Evolutionary conservation across 2,797 vertebrate genomes (phyloP).

Genomic region (Malacoraja senta): DNA sequence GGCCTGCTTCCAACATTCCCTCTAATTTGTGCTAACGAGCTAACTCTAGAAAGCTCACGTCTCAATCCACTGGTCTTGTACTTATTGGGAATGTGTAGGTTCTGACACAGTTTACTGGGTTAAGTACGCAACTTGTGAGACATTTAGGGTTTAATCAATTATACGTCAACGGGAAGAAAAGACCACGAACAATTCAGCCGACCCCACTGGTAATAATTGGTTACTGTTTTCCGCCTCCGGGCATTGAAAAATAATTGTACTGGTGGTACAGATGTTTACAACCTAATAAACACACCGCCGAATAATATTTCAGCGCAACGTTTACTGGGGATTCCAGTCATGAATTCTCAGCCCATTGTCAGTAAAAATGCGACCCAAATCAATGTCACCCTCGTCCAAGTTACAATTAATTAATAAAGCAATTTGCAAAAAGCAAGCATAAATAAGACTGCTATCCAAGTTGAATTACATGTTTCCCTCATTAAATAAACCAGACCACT

Average conservation of each 20-base stretch:
- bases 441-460: background rate
- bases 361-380: background rate
- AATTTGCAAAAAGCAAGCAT: slow-evolving; percentile 6
- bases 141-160: background rate
- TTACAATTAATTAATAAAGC: background rate
- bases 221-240: background rate
- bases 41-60: background rate
- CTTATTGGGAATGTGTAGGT: background rate
- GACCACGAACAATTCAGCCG: too few species aligned
- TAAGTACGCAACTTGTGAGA: background rate
- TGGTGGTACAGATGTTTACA: background rate
- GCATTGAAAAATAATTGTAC: background rate
- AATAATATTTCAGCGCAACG: background rate
- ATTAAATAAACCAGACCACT: background rate
- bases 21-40: background rate
- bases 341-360: background rate
- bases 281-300: background rate
- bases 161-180: background rate
- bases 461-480: background rate
- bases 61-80: background rate
- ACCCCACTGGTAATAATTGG: background rate
- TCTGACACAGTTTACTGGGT: background rate
- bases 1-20: background rate
- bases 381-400: background rate
- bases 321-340: background rate